These are phyloP conservation scores for Phalera bucephala DNA, from an alignment of 2,888 invertebrate species.

Conservation along the genomic window DNA sequence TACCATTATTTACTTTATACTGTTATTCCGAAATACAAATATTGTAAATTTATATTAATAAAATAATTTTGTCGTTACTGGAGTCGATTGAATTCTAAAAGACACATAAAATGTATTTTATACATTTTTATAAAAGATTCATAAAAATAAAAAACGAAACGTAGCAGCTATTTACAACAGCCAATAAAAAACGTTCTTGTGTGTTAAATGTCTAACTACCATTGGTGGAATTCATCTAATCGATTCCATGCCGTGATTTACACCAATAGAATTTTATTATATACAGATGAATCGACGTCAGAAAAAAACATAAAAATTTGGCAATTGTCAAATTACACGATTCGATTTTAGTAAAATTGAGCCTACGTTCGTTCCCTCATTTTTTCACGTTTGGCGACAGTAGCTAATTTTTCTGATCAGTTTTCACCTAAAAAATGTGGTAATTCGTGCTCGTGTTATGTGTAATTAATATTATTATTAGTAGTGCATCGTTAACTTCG, in stretches of 20 bases:
- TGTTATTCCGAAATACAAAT: too few species aligned
- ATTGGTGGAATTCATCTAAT: constrained; percentile 49
- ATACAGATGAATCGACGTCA: neutral
- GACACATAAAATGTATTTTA: too few species aligned
- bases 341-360: constrained; percentile 49
- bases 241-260: constrained; percentile 21
- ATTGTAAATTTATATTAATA: too few species aligned
- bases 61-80: too few species aligned
- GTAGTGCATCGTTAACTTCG: constrained; percentile 32
- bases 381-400: constrained; percentile 38
- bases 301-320: constrained; percentile 34
- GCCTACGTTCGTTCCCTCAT: constrained; percentile 40
- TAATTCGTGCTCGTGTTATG: constrained; percentile 40
- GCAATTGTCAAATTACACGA: constrained; percentile 47
- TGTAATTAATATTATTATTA: constrained; percentile 34
- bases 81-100: too few species aligned
- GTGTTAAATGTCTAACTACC: constrained; percentile 58
- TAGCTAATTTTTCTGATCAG: constrained; percentile 35
- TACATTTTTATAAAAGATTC: too few species aligned
- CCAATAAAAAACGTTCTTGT: constrained; percentile 44
- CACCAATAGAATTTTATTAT: constrained; percentile 41
- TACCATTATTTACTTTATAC: too few species aligned
- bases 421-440: constrained; percentile 41
- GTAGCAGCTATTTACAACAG: too few species aligned
- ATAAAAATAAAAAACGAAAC: too few species aligned